These are phyloP conservation scores for Tinea semifulvella DNA, from an alignment of 2,888 invertebrate species.

Conservation along the genomic window DNA sequence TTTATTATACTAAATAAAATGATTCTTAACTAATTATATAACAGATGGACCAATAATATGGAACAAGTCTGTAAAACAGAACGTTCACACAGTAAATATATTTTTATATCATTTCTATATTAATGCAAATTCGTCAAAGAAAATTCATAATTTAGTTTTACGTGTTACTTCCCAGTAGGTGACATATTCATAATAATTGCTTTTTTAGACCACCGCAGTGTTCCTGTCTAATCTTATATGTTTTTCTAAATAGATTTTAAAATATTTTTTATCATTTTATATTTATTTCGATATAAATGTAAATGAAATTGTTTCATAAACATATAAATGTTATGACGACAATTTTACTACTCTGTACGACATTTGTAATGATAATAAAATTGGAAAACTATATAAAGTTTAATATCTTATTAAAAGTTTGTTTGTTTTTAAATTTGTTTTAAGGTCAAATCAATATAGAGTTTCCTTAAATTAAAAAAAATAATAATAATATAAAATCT, in stretches of 20 bases:
- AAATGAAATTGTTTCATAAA: constrained; percentile 12
- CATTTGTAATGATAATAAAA: constrained; percentile 13
- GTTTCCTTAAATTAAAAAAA: no score
- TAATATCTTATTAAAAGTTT: no score
- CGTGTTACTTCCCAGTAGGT: constrained; percentile 43
- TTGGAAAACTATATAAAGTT: constrained; percentile 2
- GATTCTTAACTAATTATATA: no score
- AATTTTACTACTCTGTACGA: constrained; percentile 1
- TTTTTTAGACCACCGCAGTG: constrained; percentile 9
- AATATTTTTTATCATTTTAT: constrained; percentile 27
- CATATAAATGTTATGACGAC: constrained; percentile 8
- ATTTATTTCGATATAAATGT: constrained; percentile 32
- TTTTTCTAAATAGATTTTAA: constrained; percentile 33
- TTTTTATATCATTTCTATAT: not conserved
- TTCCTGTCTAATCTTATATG: constrained; percentile 29
- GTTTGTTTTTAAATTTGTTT: no score
- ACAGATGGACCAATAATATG: no score
- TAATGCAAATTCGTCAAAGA: not conserved
- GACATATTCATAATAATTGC: constrained; percentile 21
- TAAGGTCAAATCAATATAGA: no score
- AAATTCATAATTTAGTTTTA: constrained; percentile 18
- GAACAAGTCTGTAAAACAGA: no score
- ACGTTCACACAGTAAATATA: constrained; percentile 4
- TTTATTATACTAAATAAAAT: no score
- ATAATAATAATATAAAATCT: no score